Conservation (phyloP, 2,797 vertebrate genomes). For the Trichosurus vulpecula region DNA sequence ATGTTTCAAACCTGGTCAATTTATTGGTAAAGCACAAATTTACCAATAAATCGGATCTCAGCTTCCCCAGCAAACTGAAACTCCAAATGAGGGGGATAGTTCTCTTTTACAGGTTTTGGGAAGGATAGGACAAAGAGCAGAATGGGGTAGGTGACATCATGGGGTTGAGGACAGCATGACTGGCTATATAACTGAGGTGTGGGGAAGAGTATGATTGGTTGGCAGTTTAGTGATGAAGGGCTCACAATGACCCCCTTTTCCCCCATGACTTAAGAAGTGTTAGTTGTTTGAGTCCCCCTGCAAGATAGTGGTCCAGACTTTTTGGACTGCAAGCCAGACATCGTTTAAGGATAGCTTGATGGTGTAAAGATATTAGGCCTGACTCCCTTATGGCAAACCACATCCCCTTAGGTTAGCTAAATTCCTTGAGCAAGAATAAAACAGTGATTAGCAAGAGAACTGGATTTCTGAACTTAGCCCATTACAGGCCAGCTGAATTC, state of each 20-base stretch:
- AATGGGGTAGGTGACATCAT: neutral
- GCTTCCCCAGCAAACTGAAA: neutral
- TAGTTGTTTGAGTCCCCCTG: neutral
- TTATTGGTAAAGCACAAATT: neutral
- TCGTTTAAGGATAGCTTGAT: neutral
- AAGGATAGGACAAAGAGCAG: neutral
- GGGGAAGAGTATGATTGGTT: neutral
- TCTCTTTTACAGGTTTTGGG: neutral
- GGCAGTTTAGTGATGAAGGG: neutral
- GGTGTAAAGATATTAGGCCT: too few relatives aligned
- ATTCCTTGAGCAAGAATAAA: neutral
- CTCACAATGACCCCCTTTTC: neutral
- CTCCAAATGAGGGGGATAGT: neutral
- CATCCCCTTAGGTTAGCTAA: neutral
- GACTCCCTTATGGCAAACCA: neutral
- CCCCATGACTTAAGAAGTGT: neutral
- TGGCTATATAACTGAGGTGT: too few relatives aligned
- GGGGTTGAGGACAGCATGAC: too few relatives aligned
- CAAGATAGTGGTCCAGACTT: neutral
- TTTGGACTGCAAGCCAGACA: neutral
- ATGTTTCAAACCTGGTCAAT: neutral
- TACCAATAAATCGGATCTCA: neutral
- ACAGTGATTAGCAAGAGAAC: neutral
- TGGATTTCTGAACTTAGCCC: neutral
- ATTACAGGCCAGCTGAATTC: neutral